Evolutionary conservation across 2,113 vertebrate genomes (phyloP).

Genomic region (Jaculus jaculus): DNA sequence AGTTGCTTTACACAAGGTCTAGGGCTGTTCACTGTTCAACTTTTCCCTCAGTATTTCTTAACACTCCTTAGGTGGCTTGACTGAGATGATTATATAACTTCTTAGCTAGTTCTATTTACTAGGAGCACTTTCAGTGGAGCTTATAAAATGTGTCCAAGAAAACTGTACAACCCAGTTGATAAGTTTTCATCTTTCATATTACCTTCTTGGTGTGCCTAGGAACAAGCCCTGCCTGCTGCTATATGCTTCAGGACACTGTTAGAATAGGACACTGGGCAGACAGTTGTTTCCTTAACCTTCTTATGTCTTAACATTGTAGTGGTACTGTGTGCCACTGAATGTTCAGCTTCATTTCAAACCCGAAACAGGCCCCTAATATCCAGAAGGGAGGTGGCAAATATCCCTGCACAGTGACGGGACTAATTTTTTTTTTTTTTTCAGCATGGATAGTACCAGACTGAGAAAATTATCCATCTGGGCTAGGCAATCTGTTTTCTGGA

Average conservation of each 20-base stretch:
- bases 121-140: background rate
- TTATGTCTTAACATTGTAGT: background rate
- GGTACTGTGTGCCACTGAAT: background rate
- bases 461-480: conserved; percentile 70
- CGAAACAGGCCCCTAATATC: background rate
- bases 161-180: conserved; percentile 3
- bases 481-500: conserved; percentile 55
- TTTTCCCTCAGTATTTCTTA: background rate
- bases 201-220: background rate
- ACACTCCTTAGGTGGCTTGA: background rate
- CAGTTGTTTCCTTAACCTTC: conserved; percentile 9
- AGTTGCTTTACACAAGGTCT: background rate
- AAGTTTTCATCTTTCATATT: conserved; percentile 1
- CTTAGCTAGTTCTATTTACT: background rate
- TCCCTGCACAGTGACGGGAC: conserved; percentile 6
- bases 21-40: background rate
- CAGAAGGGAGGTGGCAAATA: background rate
- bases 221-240: background rate
- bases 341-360: background rate
- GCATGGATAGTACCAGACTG: conserved; percentile 37
- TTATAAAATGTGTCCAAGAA: background rate
- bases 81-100: background rate
- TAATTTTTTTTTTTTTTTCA: conserved; percentile 63
- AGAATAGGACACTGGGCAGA: background rate
- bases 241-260: background rate